Evolutionary conservation across 2,797 vertebrate genomes (phyloP), one percentile per base, ranked within the genome.

Genomic region (Myotis daubentonii): DNA sequence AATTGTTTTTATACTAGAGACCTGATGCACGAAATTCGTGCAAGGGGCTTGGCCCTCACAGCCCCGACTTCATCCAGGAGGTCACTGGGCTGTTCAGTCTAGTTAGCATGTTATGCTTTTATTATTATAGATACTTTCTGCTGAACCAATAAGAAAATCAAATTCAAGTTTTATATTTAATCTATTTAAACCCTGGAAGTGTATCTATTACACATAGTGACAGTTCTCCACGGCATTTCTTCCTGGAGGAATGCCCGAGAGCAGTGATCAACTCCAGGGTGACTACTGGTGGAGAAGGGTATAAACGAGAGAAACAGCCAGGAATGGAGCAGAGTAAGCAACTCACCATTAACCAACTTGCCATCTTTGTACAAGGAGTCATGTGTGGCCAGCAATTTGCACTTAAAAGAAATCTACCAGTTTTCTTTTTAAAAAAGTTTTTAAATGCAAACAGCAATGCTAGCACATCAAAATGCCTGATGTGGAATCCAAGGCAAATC

Each of bases 61-160:
- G 60, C 25, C 28, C 13, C 0, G 6, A 62, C 12, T 62, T 62
- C 10, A 2, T 62, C 28, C 1, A 5, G 28, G 30, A 62, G 13
- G 28, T 30, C 12, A 2, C 30, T 62, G 25, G 57, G 57, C 57
- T 60, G 57, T 60, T 28, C 0, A 11, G 57, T 60, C 57, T 60
- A 28, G 25, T 60, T 62, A 62, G 28, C 28, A 30, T 30, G 30
- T 62, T 30, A 30, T 1, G 5, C 28, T 62, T 30, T 62, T 15
- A 30, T 62, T 62, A 62, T 62, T 30, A 62, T 47, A 30, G 60
- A 15, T 51, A 47, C 13, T 70, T 65, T 66, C 78, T 89, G 12
- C 38, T 88, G 23, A 93, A 47, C 60, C 76, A 84, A 36, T 25
- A 87, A 28, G 44, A 88, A 88, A 91, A 91, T 74, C 49, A 94